Percentiles rank a stretch among this genome's conserved stretches.
These are phyloP conservation scores for Drosophila subquinaria DNA, from an alignment of 2,888 invertebrate species.

Conservation along the genomic window DNA sequence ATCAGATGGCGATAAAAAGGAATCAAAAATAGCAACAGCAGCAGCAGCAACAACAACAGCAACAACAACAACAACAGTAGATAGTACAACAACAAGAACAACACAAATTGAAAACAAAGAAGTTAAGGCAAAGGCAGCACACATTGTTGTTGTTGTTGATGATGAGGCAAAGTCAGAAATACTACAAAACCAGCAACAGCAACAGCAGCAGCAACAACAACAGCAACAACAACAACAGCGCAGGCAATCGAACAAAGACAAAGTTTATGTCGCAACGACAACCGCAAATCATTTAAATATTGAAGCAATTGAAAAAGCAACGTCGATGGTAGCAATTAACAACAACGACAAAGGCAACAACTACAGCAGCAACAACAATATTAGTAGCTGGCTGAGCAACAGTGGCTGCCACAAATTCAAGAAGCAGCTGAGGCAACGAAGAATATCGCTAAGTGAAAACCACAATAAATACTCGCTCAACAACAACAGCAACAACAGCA, in stretches of 20 bases:
- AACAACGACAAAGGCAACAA: slow-evolving; percentile 31
- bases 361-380: slow-evolving; percentile 18
- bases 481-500: slow-evolving; percentile 27
- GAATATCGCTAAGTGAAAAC: slow-evolving; percentile 61
- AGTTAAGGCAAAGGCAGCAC: slow-evolving; percentile 23
- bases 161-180: slow-evolving; percentile 19
- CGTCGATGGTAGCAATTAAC: slow-evolving; percentile 68
- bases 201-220: slow-evolving; percentile 6
- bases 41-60: slow-evolving; percentile 1
- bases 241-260: slow-evolving; percentile 40
- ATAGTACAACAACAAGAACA: slow-evolving; percentile 17
- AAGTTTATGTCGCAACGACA: slow-evolving; percentile 60
- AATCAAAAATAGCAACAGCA: slow-evolving; percentile 27
- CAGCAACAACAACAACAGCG: slow-evolving; percentile 17
- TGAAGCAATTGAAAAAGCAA: slow-evolving; percentile 67
- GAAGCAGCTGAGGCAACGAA: slow-evolving; percentile 54
- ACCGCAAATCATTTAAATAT: slow-evolving; percentile 69
- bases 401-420: slow-evolving; percentile 67
- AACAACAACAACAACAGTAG: not conserved
- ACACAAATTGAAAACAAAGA: slow-evolving; percentile 33
- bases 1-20: slow-evolving; percentile 35
- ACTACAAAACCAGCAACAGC: slow-evolving; percentile 11
- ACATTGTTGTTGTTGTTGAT: slow-evolving; percentile 33
- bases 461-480: slow-evolving; percentile 39
- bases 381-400: slow-evolving; percentile 31